phyloP scores from a whole-genome alignment of 1,140 invertebrate species.

The Drosophila lini region DNA sequence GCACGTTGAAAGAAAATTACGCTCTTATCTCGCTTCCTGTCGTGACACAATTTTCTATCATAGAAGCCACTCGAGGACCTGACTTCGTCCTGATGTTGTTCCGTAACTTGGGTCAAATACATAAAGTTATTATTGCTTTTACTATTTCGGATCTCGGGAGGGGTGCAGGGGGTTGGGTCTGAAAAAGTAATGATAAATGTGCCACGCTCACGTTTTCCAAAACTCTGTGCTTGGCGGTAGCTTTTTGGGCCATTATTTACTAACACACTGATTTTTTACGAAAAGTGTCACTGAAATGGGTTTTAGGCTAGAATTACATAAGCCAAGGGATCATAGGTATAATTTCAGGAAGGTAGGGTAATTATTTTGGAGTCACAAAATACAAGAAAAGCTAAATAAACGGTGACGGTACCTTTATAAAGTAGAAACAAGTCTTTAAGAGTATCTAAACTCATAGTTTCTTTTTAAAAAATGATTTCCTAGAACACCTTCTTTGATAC shows the following conservation, averaged over 20 bases:
- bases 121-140: constrained; percentile 81
- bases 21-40: constrained; percentile 84
- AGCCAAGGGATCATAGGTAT: constrained; percentile 5
- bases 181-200: constrained; percentile 71
- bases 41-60: constrained; percentile 84
- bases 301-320: not conserved
- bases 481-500: not conserved
- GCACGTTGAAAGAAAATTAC: constrained; percentile 83
- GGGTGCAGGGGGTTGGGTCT: not conserved
- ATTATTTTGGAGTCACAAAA: not conserved
- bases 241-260: constrained; percentile 59
- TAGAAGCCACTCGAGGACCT: constrained; percentile 61
- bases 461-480: not conserved
- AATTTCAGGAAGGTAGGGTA: too few species aligned
- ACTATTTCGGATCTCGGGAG: constrained; percentile 19
- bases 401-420: not conserved
- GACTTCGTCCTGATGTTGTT: constrained; percentile 24
- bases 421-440: not conserved
- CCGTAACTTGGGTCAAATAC: constrained; percentile 59
- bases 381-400: not conserved
- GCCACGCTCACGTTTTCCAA: constrained; percentile 66
- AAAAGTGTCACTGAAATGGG: constrained; percentile 1
- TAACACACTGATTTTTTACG: constrained; percentile 29
- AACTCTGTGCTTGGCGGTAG: not conserved
- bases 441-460: too few species aligned